Conservation (phyloP, 2,113 vertebrate species). For the Carollia perspicillata region DNA sequence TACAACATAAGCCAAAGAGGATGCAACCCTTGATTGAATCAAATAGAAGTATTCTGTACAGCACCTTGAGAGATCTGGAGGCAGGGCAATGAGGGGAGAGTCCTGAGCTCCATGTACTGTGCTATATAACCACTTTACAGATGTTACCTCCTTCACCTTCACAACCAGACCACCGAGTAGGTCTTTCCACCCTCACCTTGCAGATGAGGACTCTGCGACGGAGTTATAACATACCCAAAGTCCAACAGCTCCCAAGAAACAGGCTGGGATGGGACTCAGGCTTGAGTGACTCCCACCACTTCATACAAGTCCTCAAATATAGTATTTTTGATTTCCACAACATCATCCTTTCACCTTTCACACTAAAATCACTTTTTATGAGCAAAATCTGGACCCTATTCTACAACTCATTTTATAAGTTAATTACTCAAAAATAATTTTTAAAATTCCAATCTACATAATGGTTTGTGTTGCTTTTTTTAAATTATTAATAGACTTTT, state of each 20-base stretch:
- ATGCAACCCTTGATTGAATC: background rate
- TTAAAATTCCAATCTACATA: background rate
- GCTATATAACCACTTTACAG: background rate
- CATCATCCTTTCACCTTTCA: background rate
- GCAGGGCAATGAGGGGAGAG: rapidly evolving
- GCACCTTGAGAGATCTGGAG: background rate
- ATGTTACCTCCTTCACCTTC: background rate
- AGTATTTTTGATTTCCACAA: background rate
- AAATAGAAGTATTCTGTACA: background rate
- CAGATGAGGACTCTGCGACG: background rate
- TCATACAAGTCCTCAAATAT: background rate
- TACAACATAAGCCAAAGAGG: conserved; percentile 34
- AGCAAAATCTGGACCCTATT: background rate
- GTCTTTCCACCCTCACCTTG: background rate
- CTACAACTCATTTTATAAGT: background rate
- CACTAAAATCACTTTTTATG: background rate
- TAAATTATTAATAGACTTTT: background rate
- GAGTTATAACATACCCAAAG: background rate
- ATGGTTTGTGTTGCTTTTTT: background rate
- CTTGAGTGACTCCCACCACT: too few species aligned
- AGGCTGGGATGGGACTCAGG: too few species aligned
- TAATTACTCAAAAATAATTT: background rate
- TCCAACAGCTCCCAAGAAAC: background rate
- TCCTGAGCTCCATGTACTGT: rapidly evolving
- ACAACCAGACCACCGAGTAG: background rate